Evolutionary conservation across 2,888 invertebrate species (phyloP).

Genomic region (Zygothrica quintamaculata): DNA sequence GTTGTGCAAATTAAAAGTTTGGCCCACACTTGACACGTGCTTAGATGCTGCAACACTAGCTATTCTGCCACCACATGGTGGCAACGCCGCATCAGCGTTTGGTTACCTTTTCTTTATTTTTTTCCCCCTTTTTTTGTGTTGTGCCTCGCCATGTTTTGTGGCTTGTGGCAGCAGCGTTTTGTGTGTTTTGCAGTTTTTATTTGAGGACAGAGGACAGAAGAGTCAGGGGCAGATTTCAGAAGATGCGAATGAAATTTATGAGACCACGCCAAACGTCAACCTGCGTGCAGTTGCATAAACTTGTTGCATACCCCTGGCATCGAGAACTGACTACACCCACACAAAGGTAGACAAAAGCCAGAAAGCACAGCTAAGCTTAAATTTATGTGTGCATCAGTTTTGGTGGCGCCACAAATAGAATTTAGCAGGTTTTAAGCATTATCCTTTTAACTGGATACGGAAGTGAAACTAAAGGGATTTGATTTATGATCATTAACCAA

Average conservation of each 20-base stretch:
- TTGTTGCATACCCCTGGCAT: constrained; percentile 72
- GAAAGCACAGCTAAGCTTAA: constrained; percentile 2
- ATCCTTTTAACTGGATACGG: too few species aligned
- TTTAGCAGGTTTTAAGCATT: too few species aligned
- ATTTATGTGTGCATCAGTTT: not conserved
- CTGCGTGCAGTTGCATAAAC: constrained; percentile 75
- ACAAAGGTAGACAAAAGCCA: constrained; percentile 14
- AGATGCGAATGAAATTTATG: constrained; percentile 71
- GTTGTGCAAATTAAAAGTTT: constrained; percentile 78
- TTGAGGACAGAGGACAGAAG: too few species aligned
- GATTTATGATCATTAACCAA: too few species aligned
- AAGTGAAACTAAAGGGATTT: too few species aligned
- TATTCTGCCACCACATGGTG: constrained; percentile 1
- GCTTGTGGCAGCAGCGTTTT: constrained; percentile 35
- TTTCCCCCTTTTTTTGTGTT: constrained; percentile 20
- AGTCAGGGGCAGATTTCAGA: too few species aligned
- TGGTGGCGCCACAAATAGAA: too few species aligned
- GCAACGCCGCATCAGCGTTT: constrained; percentile 9
- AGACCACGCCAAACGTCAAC: constrained; percentile 54
- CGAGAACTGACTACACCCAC: not conserved
- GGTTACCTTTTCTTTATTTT: not conserved
- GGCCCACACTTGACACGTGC: constrained; percentile 78
- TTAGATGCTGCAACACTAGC: constrained; percentile 50
- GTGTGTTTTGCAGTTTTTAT: constrained; percentile 30
- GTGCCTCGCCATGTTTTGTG: constrained; percentile 32